Conservation (phyloP, 2,888 invertebrate genomes). For the Brassicogethes aeneus region DNA sequence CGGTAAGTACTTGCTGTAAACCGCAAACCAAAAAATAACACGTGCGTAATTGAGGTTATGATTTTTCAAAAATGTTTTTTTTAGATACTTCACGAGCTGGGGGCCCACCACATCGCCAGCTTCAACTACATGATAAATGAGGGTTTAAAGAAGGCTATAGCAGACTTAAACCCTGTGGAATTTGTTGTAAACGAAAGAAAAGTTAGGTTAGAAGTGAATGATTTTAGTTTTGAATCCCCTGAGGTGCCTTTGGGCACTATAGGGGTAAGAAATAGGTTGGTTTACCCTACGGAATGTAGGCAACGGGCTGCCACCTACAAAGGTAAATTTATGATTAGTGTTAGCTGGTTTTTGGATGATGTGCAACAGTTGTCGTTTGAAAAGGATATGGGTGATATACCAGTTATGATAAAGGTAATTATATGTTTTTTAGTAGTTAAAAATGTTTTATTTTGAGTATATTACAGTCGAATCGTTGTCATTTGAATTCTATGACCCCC, state of each 20-base stretch:
- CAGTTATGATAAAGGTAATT: conserved; percentile 84
- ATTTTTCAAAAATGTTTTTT: conserved; percentile 32
- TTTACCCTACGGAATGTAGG: conserved; percentile 79
- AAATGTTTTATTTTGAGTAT: not conserved
- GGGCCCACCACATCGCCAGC: conserved; percentile 80
- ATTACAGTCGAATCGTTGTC: conserved; percentile 75
- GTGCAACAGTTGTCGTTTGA: conserved; percentile 51
- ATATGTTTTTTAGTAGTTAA: no score
- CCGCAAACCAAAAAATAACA: conserved; percentile 20
- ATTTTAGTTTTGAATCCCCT: conserved; percentile 57
- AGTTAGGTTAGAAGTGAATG: conserved; percentile 55
- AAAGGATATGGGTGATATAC: conserved; percentile 72
- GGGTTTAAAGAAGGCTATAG: conserved; percentile 62
- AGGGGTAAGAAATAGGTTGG: conserved; percentile 50
- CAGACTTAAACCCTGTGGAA: conserved; percentile 57
- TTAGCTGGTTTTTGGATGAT: conserved; percentile 65
- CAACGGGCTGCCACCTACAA: conserved; percentile 76
- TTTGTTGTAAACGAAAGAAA: conserved; percentile 55
- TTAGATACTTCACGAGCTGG: conserved; percentile 61
- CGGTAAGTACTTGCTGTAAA: conserved; percentile 46
- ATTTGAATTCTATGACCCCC: conserved; percentile 66
- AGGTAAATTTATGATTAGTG: conserved; percentile 60
- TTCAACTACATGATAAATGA: conserved; percentile 81
- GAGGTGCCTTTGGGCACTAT: conserved; percentile 59
- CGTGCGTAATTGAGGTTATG: conserved; percentile 22